phyloP scores from a whole-genome alignment of 1,140 invertebrate species.

The Apis dorsata region DNA sequence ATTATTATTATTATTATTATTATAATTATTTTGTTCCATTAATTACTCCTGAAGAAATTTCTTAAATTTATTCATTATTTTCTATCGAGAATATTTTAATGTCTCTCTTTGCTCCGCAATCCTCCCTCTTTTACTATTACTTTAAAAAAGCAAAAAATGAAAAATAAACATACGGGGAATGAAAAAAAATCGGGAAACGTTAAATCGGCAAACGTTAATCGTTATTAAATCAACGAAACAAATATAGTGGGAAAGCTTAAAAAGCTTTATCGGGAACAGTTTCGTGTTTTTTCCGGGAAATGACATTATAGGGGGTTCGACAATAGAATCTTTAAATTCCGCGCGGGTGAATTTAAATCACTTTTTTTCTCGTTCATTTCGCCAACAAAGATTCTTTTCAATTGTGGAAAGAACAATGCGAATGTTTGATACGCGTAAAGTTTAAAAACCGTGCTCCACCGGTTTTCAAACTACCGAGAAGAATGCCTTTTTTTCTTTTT shows the following conservation, averaged over 20 bases:
- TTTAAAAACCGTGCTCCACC: neutral
- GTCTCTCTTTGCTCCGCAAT: too few species aligned
- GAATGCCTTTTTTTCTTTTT: neutral
- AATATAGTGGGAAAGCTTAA: neutral
- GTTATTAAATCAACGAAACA: neutral
- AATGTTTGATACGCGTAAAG: neutral
- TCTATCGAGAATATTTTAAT: too few species aligned
- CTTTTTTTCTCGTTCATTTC: neutral
- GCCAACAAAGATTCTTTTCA: constrained; percentile 13
- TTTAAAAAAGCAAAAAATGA: too few species aligned
- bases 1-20: neutral
- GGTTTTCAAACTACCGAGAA: neutral
- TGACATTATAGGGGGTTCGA: neutral
- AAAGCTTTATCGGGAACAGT: neutral
- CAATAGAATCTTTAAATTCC: constrained; percentile 26
- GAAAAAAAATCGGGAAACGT: neutral
- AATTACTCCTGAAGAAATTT: neutral
- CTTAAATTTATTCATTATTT: neutral
- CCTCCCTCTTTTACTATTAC: too few species aligned
- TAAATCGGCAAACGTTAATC: neutral
- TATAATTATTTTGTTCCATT: neutral
- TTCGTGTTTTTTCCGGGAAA: neutral
- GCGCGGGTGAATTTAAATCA: neutral
- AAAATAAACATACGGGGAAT: too few species aligned
- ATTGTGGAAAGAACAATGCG: neutral